phyloP scores from a whole-genome alignment of 2,797 vertebrate species.

The Crenuchus spilurus region DNA sequence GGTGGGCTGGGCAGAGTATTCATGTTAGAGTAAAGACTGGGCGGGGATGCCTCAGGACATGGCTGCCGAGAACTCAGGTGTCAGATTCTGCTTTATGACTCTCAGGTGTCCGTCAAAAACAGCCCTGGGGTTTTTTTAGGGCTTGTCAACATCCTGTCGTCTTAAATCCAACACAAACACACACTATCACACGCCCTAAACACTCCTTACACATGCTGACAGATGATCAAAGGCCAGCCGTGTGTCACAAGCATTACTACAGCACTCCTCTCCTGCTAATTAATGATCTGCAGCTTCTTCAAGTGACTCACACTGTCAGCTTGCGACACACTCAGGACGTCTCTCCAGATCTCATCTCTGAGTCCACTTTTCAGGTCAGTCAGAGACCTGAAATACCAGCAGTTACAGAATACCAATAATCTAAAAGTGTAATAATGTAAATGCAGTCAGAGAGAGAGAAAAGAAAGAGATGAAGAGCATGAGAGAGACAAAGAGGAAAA shows the following conservation, averaged over 20 bases:
- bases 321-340: no score
- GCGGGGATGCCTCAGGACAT: conserved; percentile 38
- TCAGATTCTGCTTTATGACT: conserved; percentile 14
- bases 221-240: conserved; percentile 47
- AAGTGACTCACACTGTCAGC: conserved; percentile 43
- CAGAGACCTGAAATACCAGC: no score
- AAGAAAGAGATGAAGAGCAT: not conserved
- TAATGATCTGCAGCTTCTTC: conserved; percentile 11
- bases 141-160: conserved; percentile 58
- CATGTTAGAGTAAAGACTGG: conserved; percentile 39
- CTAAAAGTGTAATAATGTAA: no score
- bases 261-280: conserved; percentile 40
- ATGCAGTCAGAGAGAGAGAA: not conserved
- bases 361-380: no score
- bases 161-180: conserved; percentile 44
- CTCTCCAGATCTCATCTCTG: no score
- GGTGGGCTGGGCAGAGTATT: conserved; percentile 41
- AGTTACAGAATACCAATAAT: no score
- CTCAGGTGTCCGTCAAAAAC: conserved; percentile 40
- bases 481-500: not conserved
- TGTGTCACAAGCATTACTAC: conserved; percentile 45
- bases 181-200: conserved; percentile 36
- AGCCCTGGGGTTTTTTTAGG: conserved; percentile 37
- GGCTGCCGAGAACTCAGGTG: not conserved
- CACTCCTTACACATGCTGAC: conserved; percentile 24